Evolutionary conservation across 30 jellyfish, hydroid and myxozoan species (phyloP), one percentile per base, ranked within the genome.

Genomic region (Morbakka virulenta): DNA sequence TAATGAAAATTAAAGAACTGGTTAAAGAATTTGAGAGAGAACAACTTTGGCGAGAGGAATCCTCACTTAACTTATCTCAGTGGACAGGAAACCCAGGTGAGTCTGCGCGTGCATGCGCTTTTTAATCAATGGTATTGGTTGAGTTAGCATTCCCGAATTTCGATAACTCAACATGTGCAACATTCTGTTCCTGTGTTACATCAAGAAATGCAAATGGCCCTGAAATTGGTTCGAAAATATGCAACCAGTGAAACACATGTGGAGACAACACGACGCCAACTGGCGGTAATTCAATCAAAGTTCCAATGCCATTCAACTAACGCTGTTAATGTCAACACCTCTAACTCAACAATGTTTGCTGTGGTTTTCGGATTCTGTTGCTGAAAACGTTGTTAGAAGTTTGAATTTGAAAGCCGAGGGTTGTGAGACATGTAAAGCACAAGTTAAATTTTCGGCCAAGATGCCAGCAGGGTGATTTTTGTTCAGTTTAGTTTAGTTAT

Each of bases 21-120:
- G 12, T 57, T 11, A 57, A 57, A 22, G 71, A 57, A 57, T 57
- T 57, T 22, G 71, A 57, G 22, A n/a, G 26, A 22, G 71, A 26
- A 9, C 71, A 57, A 22, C 71, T 57, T 4, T 6, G 12, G 26
- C 71, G 71, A 11, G 71, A 57, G 30, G 71, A 57, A 57, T 11
- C 26, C 12, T 4, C 22, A 4, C 22, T 24, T 24, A 26, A n/a
- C 4, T 57, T 57, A 24, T 57, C 25, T 6, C 12, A 57, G 12
- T 9, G 78, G 28, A 21, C 52, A 3, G 23, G 77, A 27, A 52
- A 74, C 2, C 64, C 20, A 28, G 77, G 86, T 6, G 86, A 74
- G 77, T 52, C 79, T 4, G 79, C 79, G n/a, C 86, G 34, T 35
- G 57, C 86, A 26, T 74, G 57, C 26, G 86, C 86, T 14, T 74